Conservation (phyloP, 2,888 invertebrate species). For the Odiellus spinosus region DNA sequence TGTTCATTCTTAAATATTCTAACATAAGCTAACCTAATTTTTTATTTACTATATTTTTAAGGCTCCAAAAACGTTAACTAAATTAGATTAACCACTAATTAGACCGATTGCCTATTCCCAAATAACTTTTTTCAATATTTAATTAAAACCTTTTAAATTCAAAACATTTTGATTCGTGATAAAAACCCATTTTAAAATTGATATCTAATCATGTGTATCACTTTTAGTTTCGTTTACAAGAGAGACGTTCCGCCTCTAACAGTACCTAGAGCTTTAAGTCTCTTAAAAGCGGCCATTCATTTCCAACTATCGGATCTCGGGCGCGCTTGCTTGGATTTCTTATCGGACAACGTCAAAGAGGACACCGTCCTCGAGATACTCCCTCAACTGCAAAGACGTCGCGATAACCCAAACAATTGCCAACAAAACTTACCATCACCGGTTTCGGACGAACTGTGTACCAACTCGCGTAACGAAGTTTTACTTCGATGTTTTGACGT, state of each 20-base stretch:
- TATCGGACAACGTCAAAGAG: slow-evolving; percentile 45
- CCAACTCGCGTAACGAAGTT: slow-evolving; percentile 40
- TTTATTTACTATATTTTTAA: no score
- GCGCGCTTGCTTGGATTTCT: slow-evolving; percentile 46
- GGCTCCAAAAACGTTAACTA: no score
- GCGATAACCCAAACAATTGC: background rate
- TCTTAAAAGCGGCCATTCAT: slow-evolving; percentile 56
- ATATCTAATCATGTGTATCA: no score
- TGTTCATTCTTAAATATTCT: no score
- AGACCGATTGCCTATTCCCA: no score
- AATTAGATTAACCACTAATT: no score
- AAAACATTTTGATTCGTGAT: no score
- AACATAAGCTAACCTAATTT: no score
- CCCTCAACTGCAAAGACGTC: slow-evolving; percentile 28
- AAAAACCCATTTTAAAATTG: no score
- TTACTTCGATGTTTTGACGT: slow-evolving; percentile 48
- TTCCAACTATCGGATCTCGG: slow-evolving; percentile 53
- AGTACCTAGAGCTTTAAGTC: slow-evolving; percentile 46
- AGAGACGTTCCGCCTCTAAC: slow-evolving; percentile 45
- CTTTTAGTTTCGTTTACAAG: slow-evolving; percentile 44
- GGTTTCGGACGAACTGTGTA: slow-evolving; percentile 9
- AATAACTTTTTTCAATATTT: no score
- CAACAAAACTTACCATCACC: slow-evolving; percentile 6
- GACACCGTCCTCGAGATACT: slow-evolving; percentile 49
- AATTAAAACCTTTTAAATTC: no score